These are phyloP conservation scores for Megaleporinus macrocephalus DNA, from an alignment of 2,113 vertebrate species.

Conservation along the genomic window DNA sequence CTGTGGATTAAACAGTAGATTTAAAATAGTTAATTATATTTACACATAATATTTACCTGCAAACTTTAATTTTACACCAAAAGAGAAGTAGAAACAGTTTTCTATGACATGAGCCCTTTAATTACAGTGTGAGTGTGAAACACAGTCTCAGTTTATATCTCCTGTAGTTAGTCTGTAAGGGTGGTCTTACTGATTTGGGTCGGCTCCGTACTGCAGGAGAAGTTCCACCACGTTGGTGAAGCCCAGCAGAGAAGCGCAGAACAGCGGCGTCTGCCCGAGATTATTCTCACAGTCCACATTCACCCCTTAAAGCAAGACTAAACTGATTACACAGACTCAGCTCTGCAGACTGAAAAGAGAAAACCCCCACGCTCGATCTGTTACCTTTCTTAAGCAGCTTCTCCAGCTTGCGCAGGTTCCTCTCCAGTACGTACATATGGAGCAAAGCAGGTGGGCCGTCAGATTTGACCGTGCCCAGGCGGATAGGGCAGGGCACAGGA, in stretches of 20 bases:
- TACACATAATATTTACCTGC: too few relatives aligned
- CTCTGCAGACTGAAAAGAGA: neutral
- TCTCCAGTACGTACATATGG: constrained; percentile 78
- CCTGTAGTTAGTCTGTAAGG: too few relatives aligned
- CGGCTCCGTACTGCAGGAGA: constrained; percentile 81
- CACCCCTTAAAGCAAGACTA: constrained; percentile 68
- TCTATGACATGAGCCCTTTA: too few relatives aligned
- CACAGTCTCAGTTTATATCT: too few relatives aligned
- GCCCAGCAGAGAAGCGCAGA: constrained; percentile 81
- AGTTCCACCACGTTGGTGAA: constrained; percentile 75
- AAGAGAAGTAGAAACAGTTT: too few relatives aligned
- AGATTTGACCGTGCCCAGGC: constrained; percentile 73
- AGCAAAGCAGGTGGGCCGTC: constrained; percentile 77
- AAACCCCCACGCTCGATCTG: neutral
- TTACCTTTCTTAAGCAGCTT: constrained; percentile 82
- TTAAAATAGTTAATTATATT: too few relatives aligned
- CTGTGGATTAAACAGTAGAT: too few relatives aligned
- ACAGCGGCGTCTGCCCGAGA: constrained; percentile 84
- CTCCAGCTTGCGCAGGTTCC: constrained; percentile 79
- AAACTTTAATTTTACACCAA: too few relatives aligned
- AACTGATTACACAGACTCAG: neutral
- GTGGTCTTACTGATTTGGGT: constrained; percentile 57
- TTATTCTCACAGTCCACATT: constrained; percentile 80
- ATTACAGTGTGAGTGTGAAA: too few relatives aligned
- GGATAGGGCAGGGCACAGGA: constrained; percentile 80